Evolutionary conservation across 2,113 vertebrate species (phyloP).

Genomic region (Pangasianodon hypophthalmus): DNA sequence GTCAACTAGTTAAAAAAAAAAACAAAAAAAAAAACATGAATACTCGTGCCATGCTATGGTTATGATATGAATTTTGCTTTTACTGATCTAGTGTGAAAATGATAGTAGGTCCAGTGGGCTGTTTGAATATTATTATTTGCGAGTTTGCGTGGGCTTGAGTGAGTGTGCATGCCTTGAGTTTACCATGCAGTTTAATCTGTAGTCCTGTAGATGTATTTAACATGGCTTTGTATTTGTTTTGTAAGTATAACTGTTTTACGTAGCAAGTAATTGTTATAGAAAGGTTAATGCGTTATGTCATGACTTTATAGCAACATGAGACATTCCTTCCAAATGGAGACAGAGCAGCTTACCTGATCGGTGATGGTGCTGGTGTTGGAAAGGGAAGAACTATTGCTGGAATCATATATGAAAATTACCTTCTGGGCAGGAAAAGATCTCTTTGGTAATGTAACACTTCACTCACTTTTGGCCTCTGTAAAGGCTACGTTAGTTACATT

Average conservation of each 20-base stretch:
- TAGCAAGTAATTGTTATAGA: neutral
- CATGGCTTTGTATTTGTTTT: neutral
- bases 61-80: neutral
- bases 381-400: constrained; percentile 98
- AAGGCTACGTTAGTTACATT: neutral
- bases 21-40: neutral
- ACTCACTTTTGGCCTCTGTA: neutral
- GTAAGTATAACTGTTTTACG: neutral
- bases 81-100: neutral
- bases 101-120: neutral
- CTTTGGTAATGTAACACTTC: constrained; percentile 83
- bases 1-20: neutral
- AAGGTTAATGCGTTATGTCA: constrained; percentile 21
- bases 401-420: constrained; percentile 97
- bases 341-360: constrained; percentile 94
- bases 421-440: constrained; percentile 93
- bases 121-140: neutral
- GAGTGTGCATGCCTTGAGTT: neutral
- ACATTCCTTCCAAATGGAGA: constrained; percentile 95
- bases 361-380: constrained; percentile 95
- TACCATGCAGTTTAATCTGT: neutral
- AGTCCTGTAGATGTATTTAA: neutral
- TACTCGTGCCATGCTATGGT: neutral
- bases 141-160: neutral
- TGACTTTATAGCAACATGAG: constrained; percentile 89